Percentiles rank a stretch among this genome's conserved stretches.
Evolutionary conservation across 2,113 vertebrate genomes (phyloP).

Genomic region (Serilophus lunatus): DNA sequence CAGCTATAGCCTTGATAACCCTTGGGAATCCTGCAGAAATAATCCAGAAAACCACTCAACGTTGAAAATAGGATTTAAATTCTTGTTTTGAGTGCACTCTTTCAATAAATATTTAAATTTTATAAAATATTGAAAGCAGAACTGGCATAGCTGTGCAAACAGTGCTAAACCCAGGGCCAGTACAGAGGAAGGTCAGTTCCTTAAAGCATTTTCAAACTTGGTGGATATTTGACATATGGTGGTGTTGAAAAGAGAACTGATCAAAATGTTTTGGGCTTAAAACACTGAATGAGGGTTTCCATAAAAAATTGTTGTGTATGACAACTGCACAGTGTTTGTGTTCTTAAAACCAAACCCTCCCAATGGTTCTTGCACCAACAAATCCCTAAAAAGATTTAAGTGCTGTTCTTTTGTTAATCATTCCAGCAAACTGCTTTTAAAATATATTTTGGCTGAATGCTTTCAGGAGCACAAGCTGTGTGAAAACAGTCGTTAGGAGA

Average conservation of each 20-base stretch:
- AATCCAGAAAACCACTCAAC: background rate
- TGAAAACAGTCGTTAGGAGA: background rate
- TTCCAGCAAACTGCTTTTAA: background rate
- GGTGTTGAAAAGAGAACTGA: background rate
- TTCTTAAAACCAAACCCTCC: background rate
- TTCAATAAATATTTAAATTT: constrained; percentile 7
- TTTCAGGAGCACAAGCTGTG: background rate
- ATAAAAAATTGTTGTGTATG: background rate
- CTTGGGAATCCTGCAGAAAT: constrained; percentile 31
- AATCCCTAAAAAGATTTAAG: background rate
- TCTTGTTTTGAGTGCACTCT: background rate
- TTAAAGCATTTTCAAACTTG: background rate
- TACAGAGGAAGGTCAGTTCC: background rate
- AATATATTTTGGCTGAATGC: background rate
- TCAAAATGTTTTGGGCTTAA: background rate
- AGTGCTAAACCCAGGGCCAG: background rate
- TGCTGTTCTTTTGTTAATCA: background rate
- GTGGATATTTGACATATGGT: background rate
- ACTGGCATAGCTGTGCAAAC: background rate
- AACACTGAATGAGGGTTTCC: background rate
- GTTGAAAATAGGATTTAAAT: constrained; percentile 9
- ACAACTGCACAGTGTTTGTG: background rate
- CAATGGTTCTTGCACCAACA: background rate
- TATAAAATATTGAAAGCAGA: background rate
- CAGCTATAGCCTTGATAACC: background rate